Evolutionary conservation across 2,113 vertebrate genomes (phyloP), one percentile per base, ranked within the genome.

Genomic region (rabbit (Oryctolagus cuniculus)): DNA sequence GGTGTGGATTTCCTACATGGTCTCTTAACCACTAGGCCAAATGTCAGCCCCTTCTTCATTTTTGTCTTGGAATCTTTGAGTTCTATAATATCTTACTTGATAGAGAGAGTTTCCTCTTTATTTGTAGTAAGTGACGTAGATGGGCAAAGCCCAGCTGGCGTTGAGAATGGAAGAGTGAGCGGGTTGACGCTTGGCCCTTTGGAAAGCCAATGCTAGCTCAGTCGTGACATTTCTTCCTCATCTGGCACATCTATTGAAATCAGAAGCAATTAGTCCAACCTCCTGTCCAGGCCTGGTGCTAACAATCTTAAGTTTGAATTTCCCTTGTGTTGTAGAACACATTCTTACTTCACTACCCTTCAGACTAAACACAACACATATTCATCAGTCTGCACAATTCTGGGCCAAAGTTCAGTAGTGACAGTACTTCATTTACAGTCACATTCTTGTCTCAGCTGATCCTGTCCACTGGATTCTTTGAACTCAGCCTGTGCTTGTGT

Each of bases 211-310:
- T 5, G 1, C 12, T 58, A 4, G 29, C 10, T 58, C 21, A 22
- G 21, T 16, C 61, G 16, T 69, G 9, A 25, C 3, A 25, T 1
- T 29, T 73, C 3, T 53, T 78, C 24, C 24, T 82, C 16, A 9
- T 3, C 7, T 27, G 63, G 51, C 64, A 11, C 58, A 24, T 15
- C 58, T 13, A 79, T 3, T n/a, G 31, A 51, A 53, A 25, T 6
- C 66, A 8, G 10, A 5, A 27, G 2, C 2, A 61, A 12, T 5
- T 7, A 19, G 3, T 29, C 1, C 7, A 44, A 34, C 25, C 53
- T 83, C 24, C 38, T 49, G 22, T 4, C 6, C 69, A 67, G 5
- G 34, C 34, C 34, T 67, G 34, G 10, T 31, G 4, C 8, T 58
- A 53, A 21, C 9, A n/a, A 6, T 34, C 55, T 13, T 80, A 69